A percentile compares a stretch with the other conserved stretches of the same genome.
Conservation (phyloP, 2,888 invertebrate genomes). For the Theretra japonica region DNA sequence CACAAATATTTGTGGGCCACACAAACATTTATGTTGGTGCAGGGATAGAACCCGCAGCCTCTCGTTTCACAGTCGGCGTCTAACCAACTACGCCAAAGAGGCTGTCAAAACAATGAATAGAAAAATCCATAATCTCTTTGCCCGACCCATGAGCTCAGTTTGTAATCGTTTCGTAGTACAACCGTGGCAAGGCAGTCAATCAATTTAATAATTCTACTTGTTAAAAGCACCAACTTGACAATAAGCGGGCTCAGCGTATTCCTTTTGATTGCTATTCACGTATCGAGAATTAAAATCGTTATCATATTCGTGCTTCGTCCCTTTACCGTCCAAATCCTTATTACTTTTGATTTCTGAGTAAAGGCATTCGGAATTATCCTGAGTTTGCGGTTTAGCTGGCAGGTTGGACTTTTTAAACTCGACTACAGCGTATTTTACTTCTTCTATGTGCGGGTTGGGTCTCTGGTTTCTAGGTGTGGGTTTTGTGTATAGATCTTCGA, state of each 20-base stretch:
- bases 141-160: no score
- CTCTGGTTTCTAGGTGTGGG: background rate
- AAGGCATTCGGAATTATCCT: background rate
- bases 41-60: no score
- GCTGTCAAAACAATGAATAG: no score
- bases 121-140: no score
- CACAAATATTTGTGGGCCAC: no score
- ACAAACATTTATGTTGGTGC: no score
- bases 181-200: no score
- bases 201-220: background rate
- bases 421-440: background rate
- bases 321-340: background rate
- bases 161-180: no score
- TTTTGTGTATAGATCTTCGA: background rate
- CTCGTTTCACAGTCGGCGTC: no score
- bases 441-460: background rate
- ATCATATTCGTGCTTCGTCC: background rate
- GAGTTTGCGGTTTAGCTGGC: background rate
- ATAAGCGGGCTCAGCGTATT: background rate
- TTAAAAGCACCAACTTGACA: background rate
- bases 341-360: background rate
- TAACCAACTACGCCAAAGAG: no score
- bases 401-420: background rate
- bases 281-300: background rate
- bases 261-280: background rate